Evolutionary conservation across 1,140 invertebrate species (phyloP), one percentile per base, ranked within the genome.

Genomic region (Triops cancriformis): DNA sequence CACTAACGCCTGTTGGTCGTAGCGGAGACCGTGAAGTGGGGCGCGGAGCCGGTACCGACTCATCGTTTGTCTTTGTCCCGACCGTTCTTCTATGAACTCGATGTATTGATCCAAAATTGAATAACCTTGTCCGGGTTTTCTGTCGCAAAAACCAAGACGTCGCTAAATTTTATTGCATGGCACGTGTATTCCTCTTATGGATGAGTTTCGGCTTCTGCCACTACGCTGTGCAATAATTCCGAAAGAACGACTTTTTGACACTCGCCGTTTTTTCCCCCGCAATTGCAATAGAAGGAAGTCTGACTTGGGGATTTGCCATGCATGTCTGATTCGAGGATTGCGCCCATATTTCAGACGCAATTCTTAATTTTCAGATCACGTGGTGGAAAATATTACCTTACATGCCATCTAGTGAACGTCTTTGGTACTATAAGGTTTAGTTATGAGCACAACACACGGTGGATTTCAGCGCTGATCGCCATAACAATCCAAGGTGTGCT

Each of bases 391-490:
- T 6, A 14, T 23, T 18, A 18, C 23, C 9, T 14, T 23, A 64
- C 7, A 2, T n/a, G 51, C 51, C 51, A 23, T 64, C 51, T 64
- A 64, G n/a, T 0, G 51, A 64, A 18, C 6, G 18, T 6, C 7
- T 23, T 6, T 64, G 18, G 0, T 6, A 64, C 51, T 5, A 64
- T 6, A 14, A 14, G 0, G 14, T 64, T 10, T 18, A 64, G 51
- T 64, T 23, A 18, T 23, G 9, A 64, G 18, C 10, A 64, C 23
- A 12, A 6, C 10, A 9, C 51, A 64, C 18, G 9, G 7, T 5
- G 51, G 51, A 64, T 64, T 64, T 64, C 51, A 64, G 51, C 51
- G 51, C 51, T 64, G 14, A n/a, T 64, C 51, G 51, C 51, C 51
- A 64, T 64, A 64, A 64, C 51, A 64, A 64, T 64, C 14, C 51